These are phyloP conservation scores for Villa cingulata DNA, from an alignment of 2,888 invertebrate genomes.

Conservation along the genomic window DNA sequence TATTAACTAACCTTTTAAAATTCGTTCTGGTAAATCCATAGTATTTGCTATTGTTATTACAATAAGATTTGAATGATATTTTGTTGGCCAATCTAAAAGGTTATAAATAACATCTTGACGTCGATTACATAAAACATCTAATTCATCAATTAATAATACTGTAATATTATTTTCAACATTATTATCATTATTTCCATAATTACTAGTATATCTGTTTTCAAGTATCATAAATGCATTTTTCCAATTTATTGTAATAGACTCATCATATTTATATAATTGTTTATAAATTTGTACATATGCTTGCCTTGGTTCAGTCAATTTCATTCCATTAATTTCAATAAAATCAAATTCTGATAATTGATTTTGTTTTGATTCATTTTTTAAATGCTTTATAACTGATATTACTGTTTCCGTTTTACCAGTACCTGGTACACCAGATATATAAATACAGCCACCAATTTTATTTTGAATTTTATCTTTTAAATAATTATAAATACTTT, in stretches of 20 bases:
- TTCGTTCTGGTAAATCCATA: conserved; percentile 92
- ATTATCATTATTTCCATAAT: too few relatives aligned
- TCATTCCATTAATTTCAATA: conserved; percentile 88
- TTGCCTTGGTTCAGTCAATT: conserved; percentile 79
- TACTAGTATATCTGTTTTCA: too few relatives aligned
- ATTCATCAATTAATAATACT: conserved; percentile 81
- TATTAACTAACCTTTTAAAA: conserved; percentile 55
- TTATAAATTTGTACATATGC: conserved; percentile 74
- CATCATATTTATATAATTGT: conserved; percentile 37
- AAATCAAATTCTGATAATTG: conserved; percentile 53
- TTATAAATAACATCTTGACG: conserved; percentile 95
- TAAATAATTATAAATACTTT: conserved; percentile 59
- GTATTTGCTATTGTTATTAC: conserved; percentile 97
- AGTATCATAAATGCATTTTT: too few relatives aligned
- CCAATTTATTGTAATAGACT: too few relatives aligned
- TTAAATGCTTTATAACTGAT: conserved; percentile 63
- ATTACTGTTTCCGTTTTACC: conserved; percentile 90
- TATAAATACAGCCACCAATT: conserved; percentile 53
- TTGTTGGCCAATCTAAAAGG: conserved; percentile 90
- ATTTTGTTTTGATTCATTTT: conserved; percentile 38
- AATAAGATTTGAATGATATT: conserved; percentile 59
- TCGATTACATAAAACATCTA: conserved; percentile 84
- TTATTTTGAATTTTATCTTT: conserved; percentile 56
- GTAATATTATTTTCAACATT: conserved; percentile 30
- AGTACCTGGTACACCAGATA: conserved; percentile 33